These are phyloP conservation scores for Cyanoderma ruficeps DNA, from an alignment of 2,113 vertebrate species.

Conservation along the genomic window DNA sequence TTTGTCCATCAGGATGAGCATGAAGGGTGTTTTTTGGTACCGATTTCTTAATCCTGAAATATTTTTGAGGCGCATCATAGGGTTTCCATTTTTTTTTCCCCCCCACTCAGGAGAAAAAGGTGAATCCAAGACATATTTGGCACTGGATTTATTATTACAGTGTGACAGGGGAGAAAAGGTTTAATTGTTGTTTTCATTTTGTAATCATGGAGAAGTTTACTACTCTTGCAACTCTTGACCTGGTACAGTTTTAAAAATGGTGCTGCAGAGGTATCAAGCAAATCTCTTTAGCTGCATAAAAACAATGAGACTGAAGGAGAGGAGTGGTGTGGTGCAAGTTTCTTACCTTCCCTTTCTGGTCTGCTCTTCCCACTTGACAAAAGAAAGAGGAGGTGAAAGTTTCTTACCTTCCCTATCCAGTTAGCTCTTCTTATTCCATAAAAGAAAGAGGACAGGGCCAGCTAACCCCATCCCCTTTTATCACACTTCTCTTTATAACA, in stretches of 20 bases:
- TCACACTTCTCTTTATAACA: neutral
- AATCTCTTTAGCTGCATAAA: neutral
- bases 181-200: neutral
- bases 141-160: neutral
- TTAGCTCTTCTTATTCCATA: neutral
- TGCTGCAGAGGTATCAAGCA: neutral
- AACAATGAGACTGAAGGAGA: neutral
- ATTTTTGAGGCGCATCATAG: neutral
- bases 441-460: neutral
- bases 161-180: neutral
- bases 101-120: neutral
- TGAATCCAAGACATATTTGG: neutral
- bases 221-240: neutral
- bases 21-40: neutral
- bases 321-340: neutral
- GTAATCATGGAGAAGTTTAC: neutral
- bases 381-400: neutral
- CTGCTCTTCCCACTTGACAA: neutral
- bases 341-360: neutral
- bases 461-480: neutral
- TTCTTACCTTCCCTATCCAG: neutral
- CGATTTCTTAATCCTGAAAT: neutral
- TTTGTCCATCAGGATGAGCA: accelerated
- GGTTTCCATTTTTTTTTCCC: neutral
- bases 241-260: neutral